Percentiles rank a stretch among this genome's conserved stretches.
phyloP scores from a whole-genome alignment of 2,797 vertebrate genomes.

The Aplochiton taeniatus region DNA sequence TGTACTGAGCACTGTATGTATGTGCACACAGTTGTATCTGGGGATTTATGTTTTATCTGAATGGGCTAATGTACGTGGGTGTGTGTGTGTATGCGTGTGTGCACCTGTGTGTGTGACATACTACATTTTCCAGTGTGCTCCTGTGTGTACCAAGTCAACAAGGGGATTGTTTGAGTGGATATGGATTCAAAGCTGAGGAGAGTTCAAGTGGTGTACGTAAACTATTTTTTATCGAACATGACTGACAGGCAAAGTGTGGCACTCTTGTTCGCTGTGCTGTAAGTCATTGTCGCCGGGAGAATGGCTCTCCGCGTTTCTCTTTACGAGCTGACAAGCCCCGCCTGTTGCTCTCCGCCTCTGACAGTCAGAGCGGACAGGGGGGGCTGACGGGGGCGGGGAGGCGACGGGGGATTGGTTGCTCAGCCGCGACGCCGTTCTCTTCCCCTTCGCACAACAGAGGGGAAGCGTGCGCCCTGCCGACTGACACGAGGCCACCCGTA shows the following conservation, averaged over 20 bases:
- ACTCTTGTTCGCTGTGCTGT: not conserved
- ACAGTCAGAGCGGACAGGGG: not conserved
- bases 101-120: not conserved
- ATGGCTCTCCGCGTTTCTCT: constrained; percentile 1
- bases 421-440: no score
- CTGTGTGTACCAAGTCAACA: not conserved
- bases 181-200: not conserved
- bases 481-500: no score
- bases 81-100: constrained; percentile 2
- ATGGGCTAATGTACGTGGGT: no score
- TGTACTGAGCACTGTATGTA: not conserved
- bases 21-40: not conserved
- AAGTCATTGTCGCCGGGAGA: not conserved
- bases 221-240: not conserved
- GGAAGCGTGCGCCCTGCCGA: no score
- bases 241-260: not conserved
- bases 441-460: no score
- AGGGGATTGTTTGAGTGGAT: constrained; percentile 4
- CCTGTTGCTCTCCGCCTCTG: constrained; percentile 10
- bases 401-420: no score
- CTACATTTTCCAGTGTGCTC: not conserved
- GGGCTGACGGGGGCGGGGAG: no score
- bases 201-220: constrained; percentile 7
- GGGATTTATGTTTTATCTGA: not conserved
- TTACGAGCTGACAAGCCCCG: not conserved